Percentiles rank a stretch among this genome's conserved stretches.
These are phyloP conservation scores for Oryzias celebensis DNA, from an alignment of 2,113 vertebrate species.

Conservation along the genomic window DNA sequence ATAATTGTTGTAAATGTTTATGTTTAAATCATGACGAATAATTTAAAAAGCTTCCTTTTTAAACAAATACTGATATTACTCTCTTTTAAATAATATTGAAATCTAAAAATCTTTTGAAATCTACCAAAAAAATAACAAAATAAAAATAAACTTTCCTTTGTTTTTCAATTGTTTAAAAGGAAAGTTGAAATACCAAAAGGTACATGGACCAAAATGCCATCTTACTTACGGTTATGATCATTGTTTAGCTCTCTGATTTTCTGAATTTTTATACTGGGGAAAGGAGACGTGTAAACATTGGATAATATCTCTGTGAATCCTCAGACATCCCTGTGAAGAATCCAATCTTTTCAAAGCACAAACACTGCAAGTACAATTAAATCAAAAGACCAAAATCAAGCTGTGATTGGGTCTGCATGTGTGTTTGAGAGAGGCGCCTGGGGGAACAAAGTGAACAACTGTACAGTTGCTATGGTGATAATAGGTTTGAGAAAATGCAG, in stretches of 20 bases:
- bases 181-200: too few species aligned
- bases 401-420: constrained; percentile 15
- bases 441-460: constrained; percentile 54
- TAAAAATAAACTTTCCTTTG: too few species aligned
- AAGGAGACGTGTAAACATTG: background rate
- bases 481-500: constrained; percentile 32
- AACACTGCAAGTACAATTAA: constrained; percentile 24
- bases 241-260: constrained; percentile 21
- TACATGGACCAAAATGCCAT: too few species aligned
- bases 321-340: constrained; percentile 16
- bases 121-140: too few species aligned
- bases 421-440: constrained; percentile 5
- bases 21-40: too few species aligned
- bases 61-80: too few species aligned
- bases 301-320: constrained; percentile 22
- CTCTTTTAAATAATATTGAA: too few species aligned
- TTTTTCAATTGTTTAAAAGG: too few species aligned
- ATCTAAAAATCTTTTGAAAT: too few species aligned
- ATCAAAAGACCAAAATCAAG: constrained; percentile 16
- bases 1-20: too few species aligned
- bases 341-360: constrained; percentile 21
- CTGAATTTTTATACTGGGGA: background rate
- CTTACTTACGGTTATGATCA: background rate
- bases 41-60: too few species aligned
- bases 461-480: constrained; percentile 64